phyloP scores from a whole-genome alignment of 2,113 vertebrate species.

The Grantiella picta region DNA sequence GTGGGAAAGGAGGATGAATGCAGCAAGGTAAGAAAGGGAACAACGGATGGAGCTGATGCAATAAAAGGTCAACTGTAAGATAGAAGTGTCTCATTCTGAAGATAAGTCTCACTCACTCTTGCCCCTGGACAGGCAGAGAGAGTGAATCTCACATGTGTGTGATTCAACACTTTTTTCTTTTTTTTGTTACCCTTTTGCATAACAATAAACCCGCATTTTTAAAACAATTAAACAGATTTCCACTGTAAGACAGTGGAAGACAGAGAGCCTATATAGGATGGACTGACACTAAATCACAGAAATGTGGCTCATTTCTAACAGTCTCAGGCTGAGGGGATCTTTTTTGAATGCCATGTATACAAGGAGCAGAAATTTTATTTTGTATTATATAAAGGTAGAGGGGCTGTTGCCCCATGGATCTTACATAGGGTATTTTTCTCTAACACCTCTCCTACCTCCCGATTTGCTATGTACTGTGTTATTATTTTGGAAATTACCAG shows the following conservation, averaged over 20 bases:
- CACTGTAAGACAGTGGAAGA: neutral
- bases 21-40: neutral
- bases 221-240: neutral
- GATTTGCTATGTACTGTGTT: neutral
- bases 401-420: neutral
- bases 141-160: neutral
- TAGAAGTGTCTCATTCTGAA: neutral
- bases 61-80: neutral
- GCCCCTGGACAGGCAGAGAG: neutral
- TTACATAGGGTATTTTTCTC: neutral
- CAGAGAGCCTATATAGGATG: neutral
- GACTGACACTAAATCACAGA: neutral
- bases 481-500: neutral
- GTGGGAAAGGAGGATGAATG: neutral
- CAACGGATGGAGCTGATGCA: neutral
- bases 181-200: accelerated
- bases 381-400: neutral
- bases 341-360: neutral
- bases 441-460: neutral
- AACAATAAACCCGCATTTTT: neutral
- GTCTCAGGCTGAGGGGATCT: neutral
- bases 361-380: neutral
- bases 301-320: neutral
- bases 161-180: neutral
- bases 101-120: neutral